Percentiles rank a stretch among this genome's conserved stretches.
Conservation (phyloP, 2,888 invertebrate species). For the Boloria selene region DNA sequence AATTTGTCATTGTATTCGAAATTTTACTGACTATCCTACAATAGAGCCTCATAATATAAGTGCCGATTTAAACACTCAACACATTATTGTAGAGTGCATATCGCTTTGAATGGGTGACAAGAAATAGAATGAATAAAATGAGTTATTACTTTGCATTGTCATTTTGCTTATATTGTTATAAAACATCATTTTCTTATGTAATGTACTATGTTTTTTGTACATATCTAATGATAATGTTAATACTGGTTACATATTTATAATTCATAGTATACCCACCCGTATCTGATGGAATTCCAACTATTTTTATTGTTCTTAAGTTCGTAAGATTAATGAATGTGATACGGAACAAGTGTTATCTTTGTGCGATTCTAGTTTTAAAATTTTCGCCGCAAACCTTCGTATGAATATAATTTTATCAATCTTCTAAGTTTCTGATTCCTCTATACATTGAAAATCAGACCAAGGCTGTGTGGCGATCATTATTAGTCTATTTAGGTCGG, state of each 20-base stretch:
- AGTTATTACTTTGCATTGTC: conserved; percentile 55
- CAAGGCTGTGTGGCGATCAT: conserved; percentile 29
- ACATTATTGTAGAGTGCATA: conserved; percentile 30
- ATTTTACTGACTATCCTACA: conserved; percentile 49
- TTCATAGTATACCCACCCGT: neutral
- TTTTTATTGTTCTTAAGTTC: conserved; percentile 2
- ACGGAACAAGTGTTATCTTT: neutral
- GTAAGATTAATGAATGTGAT: neutral
- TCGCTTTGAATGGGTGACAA: conserved; percentile 28
- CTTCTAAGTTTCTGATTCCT: neutral
- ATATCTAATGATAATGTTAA: neutral
- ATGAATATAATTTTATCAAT: no score
- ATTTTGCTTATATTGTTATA: conserved; percentile 35
- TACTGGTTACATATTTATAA: no score
- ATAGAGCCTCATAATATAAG: conserved; percentile 15
- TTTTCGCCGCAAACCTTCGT: neutral
- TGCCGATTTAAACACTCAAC: conserved; percentile 24
- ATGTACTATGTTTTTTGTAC: neutral
- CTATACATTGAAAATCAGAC: conserved; percentile 2
- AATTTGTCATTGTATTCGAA: conserved; percentile 50
- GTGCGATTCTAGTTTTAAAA: neutral
- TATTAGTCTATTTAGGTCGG: conserved; percentile 25
- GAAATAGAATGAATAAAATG: conserved; percentile 40
- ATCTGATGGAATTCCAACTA: conserved; percentile 26
- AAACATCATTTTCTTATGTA: conserved; percentile 15